phyloP scores from a whole-genome alignment of 2,888 invertebrate species.

The Stenotaenia linearis region DNA sequence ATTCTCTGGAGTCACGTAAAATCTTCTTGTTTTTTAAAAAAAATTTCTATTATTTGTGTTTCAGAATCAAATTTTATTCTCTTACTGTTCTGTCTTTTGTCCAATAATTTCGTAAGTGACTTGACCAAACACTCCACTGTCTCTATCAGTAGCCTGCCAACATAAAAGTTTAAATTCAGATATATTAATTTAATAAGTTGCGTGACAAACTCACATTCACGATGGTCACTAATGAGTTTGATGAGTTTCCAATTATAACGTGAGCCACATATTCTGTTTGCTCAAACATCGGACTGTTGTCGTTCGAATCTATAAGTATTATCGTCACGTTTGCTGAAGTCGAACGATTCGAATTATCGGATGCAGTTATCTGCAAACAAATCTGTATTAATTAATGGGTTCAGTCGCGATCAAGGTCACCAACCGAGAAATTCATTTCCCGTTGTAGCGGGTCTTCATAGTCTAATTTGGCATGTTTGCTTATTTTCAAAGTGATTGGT shows the following conservation, averaged over 20 bases:
- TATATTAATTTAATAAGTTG: background rate
- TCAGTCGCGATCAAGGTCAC: conserved; percentile 13
- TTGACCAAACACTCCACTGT: conserved; percentile 65
- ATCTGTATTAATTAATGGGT: background rate
- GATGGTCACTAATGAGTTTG: background rate
- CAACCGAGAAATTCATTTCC: conserved; percentile 61
- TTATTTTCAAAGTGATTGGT: conserved; percentile 57
- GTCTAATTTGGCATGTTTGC: conserved; percentile 56
- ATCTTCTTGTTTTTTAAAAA: background rate
- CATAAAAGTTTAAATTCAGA: background rate
- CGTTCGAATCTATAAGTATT: conserved; percentile 41
- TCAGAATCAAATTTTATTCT: background rate
- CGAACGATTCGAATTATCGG: conserved; percentile 13
- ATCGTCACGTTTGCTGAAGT: conserved; percentile 39
- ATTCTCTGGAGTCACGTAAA: background rate
- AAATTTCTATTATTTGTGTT: background rate
- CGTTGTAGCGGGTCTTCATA: conserved; percentile 61
- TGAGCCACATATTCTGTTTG: conserved; percentile 35
- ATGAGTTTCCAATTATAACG: background rate
- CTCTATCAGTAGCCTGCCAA: conserved; percentile 57
- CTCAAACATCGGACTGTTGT: conserved; percentile 52
- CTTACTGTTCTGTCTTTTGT: background rate
- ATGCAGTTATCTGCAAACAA: conserved; percentile 27
- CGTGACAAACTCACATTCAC: background rate
- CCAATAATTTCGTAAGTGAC: conserved; percentile 47